phyloP scores from a whole-genome alignment of 2,888 invertebrate species.

The Platycnemis pennipes region DNA sequence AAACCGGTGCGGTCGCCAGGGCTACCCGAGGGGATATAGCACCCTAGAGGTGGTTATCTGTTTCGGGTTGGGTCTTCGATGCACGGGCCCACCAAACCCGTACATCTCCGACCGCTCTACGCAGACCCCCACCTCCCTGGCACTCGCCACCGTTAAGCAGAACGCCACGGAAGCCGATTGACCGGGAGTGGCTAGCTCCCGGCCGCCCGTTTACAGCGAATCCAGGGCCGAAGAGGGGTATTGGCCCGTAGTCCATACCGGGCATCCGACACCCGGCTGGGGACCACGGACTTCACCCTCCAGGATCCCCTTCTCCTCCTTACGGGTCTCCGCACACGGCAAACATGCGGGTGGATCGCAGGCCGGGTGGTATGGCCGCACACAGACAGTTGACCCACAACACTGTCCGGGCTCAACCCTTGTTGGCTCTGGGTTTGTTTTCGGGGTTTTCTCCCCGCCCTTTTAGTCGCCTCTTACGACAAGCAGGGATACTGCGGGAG shows the following conservation, averaged over 20 bases:
- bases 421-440: neutral
- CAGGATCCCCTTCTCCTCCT: conserved; percentile 10
- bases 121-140: conserved; percentile 6
- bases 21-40: conserved; percentile 10
- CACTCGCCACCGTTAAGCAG: neutral
- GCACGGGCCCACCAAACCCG: neutral
- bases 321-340: conserved; percentile 10
- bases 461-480: conserved; percentile 11
- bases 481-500: conserved; percentile 18
- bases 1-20: neutral
- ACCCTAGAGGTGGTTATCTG: neutral
- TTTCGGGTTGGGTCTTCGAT: neutral
- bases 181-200: neutral
- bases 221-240: neutral
- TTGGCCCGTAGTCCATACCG: neutral
- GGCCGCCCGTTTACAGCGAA: neutral
- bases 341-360: conserved; percentile 3
- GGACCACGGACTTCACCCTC: neutral
- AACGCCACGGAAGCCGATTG: neutral
- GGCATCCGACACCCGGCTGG: conserved; percentile 2
- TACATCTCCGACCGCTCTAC: neutral
- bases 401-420: neutral
- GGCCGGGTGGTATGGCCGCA: neutral
- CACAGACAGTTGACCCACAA: neutral
- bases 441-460: neutral